Base-by-base conservation (phyloP, 2,113 vertebrate genomes). In the Pangasianodon hypophthalmus region DNA sequence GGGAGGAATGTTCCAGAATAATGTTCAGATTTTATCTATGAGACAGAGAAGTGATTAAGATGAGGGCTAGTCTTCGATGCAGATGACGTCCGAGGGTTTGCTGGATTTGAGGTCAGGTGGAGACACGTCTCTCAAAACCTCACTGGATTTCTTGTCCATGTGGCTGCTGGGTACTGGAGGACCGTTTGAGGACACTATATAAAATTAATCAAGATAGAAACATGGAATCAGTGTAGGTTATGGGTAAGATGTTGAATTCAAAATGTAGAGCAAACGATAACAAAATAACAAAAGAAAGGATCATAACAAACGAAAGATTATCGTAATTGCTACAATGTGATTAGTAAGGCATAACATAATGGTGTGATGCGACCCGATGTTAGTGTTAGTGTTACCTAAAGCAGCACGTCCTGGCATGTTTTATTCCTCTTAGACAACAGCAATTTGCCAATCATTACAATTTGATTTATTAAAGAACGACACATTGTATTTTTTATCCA, bases 71-170 rank as follows among this genome's bases (percentile, higher is more conserved):
- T 96, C 96, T 92, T 97, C 97, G 60, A 94, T 94, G 6, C 94
- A 95, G 96, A 95, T 95, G 94, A 96, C 88, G 52, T 97, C 93
- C 14, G 94, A 94, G 16, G 89, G 87, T 93, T 94, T 96, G 90
- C 95, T 96, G 77, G 95, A 96, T 92, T 94, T 94, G 88, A 92
- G 94, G 85, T 97, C 96, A 54, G 94, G 92, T 24, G 94, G 94
- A 24, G 92, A 91, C 58, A 95, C 87, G 26, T 96, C 97, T 94
- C 96, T 96, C 93, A 96, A 92, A 44, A 88, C 93, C 92, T 96
- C 94, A 0, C 95, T 13, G 1, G 95, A 93, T 93, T 96, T 96
- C 93, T 95, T 97, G 93, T 96, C 97, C 90, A 96, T 92, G 94
- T 95, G 95, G 93, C 94, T 90, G 87, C 94, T 93, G 19, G 95